These are phyloP conservation scores for Tanypteryx hageni DNA, from an alignment of 2,888 invertebrate genomes.

Conservation along the genomic window DNA sequence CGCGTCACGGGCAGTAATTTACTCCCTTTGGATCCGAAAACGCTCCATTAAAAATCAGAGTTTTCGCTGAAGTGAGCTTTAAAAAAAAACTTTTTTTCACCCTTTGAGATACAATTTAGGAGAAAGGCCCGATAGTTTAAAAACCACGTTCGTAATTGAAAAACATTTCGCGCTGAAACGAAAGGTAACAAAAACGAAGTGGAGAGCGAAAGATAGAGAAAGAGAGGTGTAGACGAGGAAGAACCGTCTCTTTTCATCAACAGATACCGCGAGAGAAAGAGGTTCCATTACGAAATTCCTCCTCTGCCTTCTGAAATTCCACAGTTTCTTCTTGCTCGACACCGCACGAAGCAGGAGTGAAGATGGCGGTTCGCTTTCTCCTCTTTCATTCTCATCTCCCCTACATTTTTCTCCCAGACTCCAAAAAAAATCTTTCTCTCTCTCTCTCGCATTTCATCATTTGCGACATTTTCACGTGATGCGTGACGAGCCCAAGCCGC, in stretches of 20 bases:
- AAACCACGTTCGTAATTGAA: no score
- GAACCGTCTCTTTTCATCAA: no score
- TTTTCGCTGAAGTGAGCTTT: background rate
- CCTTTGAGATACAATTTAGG: no score
- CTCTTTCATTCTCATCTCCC: background rate
- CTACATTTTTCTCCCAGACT: background rate
- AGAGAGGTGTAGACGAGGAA: no score
- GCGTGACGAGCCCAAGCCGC: background rate
- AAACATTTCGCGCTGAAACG: no score
- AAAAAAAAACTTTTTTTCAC: background rate
- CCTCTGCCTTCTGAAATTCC: background rate
- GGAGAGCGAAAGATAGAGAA: no score
- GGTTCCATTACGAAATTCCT: no score
- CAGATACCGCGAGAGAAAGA: no score
- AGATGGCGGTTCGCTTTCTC: background rate
- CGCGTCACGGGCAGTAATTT: background rate
- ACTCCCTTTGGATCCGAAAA: background rate
- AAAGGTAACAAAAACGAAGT: no score
- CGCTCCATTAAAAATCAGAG: slow-evolving; percentile 11
- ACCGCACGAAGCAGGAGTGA: background rate
- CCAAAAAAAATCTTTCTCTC: background rate
- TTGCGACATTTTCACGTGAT: background rate
- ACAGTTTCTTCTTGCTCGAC: background rate
- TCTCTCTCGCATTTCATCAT: background rate
- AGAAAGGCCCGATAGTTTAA: no score